phyloP scores from a whole-genome alignment of 1,140 invertebrate genomes.

The Phenacoccus solenopsis region DNA sequence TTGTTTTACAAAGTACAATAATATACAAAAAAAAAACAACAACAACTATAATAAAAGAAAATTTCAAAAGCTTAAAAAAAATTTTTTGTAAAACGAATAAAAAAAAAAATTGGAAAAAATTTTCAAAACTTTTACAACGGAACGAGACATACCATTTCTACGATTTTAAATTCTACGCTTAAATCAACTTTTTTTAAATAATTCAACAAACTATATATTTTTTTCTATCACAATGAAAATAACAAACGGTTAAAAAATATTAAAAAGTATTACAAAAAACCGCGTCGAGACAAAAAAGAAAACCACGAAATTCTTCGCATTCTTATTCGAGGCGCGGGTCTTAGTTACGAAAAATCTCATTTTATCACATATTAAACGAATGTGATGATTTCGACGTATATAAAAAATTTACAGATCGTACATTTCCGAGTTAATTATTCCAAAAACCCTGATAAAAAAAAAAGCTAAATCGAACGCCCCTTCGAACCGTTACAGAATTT shows the following conservation, averaged over 20 bases:
- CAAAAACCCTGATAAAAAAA: not conserved
- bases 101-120: not conserved
- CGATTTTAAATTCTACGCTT: not conserved
- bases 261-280: not conserved
- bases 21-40: conserved; percentile 7
- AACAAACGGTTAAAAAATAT: not conserved
- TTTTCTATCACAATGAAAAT: conserved; percentile 3
- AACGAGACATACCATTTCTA: not conserved
- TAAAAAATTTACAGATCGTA: no score
- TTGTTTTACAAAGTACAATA: not conserved
- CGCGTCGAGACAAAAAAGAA: not conserved
- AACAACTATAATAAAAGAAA: not conserved
- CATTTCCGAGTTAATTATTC: no score
- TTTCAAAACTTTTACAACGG: not conserved
- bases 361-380: no score
- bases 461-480: not conserved
- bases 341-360: no score
- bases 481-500: no score
- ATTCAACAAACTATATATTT: not conserved
- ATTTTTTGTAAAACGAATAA: not conserved
- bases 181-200: not conserved
- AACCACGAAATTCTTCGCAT: not conserved
- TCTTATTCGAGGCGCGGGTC: no score
- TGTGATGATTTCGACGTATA: no score
- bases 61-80: not conserved